phyloP scores from a whole-genome alignment of 2,113 vertebrate genomes.

The Percopsis transmontana region DNA sequence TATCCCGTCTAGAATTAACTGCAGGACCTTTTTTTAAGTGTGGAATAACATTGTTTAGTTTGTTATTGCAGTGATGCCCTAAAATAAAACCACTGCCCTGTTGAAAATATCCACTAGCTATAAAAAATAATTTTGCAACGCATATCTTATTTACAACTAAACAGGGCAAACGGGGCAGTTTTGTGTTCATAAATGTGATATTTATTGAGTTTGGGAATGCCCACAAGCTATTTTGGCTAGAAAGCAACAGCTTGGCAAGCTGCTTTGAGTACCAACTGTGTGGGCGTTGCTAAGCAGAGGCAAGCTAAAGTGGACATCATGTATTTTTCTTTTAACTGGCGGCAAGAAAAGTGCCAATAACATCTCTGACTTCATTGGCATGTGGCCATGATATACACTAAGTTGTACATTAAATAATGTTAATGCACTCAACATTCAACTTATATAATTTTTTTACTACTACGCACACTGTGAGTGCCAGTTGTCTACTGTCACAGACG shows the following conservation, averaged over 20 bases:
- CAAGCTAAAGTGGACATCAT: background rate
- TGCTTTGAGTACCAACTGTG: background rate
- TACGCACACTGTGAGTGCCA: too few relatives aligned
- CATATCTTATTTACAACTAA: background rate
- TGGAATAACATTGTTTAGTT: background rate
- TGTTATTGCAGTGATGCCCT: background rate
- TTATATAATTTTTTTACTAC: too few relatives aligned
- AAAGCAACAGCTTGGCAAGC: background rate
- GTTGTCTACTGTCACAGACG: too few relatives aligned
- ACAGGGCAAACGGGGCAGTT: background rate
- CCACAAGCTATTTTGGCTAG: background rate
- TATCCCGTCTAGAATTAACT: too few relatives aligned
- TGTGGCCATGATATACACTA: background rate
- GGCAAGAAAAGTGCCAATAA: background rate
- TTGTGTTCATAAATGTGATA: background rate
- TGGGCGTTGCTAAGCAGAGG: background rate
- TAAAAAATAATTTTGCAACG: background rate
- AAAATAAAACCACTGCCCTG: too few relatives aligned
- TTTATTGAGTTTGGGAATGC: slow-evolving; percentile 4
- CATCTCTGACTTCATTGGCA: slow-evolving; percentile 3
- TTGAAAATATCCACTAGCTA: too few relatives aligned
- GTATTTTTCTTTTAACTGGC: background rate
- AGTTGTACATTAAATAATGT: background rate
- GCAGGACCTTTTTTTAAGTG: too few relatives aligned
- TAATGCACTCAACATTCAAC: background rate